Conservation (phyloP, 2,113 vertebrate genomes). For the Antigone vipio region DNA sequence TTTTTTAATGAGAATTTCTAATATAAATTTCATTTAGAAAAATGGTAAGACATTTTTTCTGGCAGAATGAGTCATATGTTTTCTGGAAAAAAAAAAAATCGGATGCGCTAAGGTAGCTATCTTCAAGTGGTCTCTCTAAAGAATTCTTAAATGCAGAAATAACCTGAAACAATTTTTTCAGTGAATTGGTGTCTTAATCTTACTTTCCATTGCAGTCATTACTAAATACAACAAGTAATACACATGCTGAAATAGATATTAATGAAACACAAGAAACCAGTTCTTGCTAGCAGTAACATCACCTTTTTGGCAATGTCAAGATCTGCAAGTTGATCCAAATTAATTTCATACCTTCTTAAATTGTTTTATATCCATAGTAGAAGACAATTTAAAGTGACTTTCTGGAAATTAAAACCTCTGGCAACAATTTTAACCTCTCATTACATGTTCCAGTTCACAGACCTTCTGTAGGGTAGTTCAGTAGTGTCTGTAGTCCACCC, state of each 20-base stretch:
- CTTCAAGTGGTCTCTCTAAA: neutral
- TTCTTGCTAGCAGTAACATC: neutral
- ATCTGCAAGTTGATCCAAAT: neutral
- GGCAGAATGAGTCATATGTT: neutral
- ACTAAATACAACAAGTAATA: neutral
- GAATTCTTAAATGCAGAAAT: neutral
- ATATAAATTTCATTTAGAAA: neutral
- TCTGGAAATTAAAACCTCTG: constrained; percentile 10
- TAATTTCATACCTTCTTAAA: neutral
- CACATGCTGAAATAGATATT: neutral
- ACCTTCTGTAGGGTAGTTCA: neutral
- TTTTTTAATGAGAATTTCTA: neutral
- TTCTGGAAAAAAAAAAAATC: neutral
- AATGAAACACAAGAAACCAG: neutral
- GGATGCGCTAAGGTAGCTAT: neutral
- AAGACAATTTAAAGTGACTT: neutral
- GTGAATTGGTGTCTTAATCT: neutral
- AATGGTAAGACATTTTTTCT: neutral
- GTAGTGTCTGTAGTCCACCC: neutral
- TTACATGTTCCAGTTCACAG: neutral
- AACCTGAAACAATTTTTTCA: neutral
- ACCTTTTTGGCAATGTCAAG: neutral
- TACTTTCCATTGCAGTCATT: neutral
- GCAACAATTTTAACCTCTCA: neutral
- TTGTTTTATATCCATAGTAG: neutral